Percentiles rank a stretch among this genome's conserved stretches.
phyloP scores from a whole-genome alignment of 2,888 invertebrate species.

The Lithophane socia region DNA sequence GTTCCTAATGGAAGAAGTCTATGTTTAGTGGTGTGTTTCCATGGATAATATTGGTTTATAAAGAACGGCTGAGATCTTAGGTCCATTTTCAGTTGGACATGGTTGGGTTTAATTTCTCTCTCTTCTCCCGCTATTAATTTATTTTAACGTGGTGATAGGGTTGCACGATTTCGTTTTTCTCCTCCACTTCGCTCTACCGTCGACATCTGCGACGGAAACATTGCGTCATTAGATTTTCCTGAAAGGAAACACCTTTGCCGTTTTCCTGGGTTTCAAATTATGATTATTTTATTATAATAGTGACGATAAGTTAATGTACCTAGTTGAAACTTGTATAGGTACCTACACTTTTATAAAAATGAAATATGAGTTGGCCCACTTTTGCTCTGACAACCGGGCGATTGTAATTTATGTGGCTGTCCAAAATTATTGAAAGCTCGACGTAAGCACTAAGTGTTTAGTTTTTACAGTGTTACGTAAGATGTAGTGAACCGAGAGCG shows the following conservation, averaged over 20 bases:
- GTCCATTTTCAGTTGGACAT: background rate
- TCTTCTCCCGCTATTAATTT: background rate
- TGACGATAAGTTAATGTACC: background rate
- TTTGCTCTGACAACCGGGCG: constrained; percentile 16
- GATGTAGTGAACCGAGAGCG: constrained; percentile 70
- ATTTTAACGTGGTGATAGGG: constrained; percentile 10
- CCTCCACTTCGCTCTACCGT: constrained; percentile 16
- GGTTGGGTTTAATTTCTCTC: background rate
- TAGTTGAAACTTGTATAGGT: background rate
- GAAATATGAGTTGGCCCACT: constrained; percentile 7
- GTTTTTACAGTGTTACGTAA: constrained; percentile 74
- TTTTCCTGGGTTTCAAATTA: constrained; percentile 33
- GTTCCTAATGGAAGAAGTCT: background rate
- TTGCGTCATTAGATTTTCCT: constrained; percentile 46
- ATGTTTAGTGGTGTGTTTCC: background rate
- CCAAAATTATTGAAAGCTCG: constrained; percentile 33
- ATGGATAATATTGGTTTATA: background rate
- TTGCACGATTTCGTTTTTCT: constrained; percentile 22
- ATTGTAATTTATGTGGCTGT: constrained; percentile 18
- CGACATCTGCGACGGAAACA: constrained; percentile 42
- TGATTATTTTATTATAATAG: constrained; percentile 28
- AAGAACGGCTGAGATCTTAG: background rate
- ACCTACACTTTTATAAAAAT: constrained; percentile 12
- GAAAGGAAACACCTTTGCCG: constrained; percentile 37
- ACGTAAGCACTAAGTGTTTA: constrained; percentile 41